These are phyloP conservation scores for Agelas oroides DNA, from an alignment of 37 sponge, comb jelly and placozoan species.

Conservation along the genomic window DNA sequence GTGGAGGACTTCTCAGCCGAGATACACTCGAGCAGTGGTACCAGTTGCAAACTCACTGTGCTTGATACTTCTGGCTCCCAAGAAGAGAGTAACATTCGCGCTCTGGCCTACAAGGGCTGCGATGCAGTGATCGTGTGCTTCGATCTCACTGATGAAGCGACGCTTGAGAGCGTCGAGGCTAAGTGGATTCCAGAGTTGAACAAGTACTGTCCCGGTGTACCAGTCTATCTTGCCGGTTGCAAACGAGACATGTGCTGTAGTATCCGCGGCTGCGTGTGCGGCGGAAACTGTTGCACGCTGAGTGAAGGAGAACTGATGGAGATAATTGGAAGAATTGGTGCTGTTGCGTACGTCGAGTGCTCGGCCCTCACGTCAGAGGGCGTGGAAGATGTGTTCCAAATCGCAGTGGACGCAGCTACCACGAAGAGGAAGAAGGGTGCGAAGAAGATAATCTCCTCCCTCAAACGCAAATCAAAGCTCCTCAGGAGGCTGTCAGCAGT, in stretches of 20 bases:
- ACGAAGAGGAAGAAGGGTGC: constrained; percentile 17
- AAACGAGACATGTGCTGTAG: constrained; percentile 55
- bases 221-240: constrained; percentile 76
- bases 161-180: constrained; percentile 46
- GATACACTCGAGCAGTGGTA: constrained; percentile 25
- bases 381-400: constrained; percentile 50
- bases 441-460: constrained; percentile 30
- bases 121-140: constrained; percentile 73
- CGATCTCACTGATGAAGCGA: constrained; percentile 57
- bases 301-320: constrained; percentile 21
- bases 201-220: constrained; percentile 39
- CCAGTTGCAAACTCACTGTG: constrained; percentile 38
- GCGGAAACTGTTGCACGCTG: constrained; percentile 22
- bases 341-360: constrained; percentile 65
- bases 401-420: constrained; percentile 23
- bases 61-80: constrained; percentile 62
- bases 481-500: constrained; percentile 17
- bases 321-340: constrained; percentile 48
- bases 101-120: constrained; percentile 50
- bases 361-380: constrained; percentile 45
- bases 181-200: constrained; percentile 74
- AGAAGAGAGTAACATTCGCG: constrained; percentile 25
- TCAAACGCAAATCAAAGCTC: constrained; percentile 43
- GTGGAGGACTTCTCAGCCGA: constrained; percentile 40
- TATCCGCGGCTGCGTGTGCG: neutral